Conservation (phyloP, 1,140 invertebrate species). For the Harpegnathos saltator region DNA sequence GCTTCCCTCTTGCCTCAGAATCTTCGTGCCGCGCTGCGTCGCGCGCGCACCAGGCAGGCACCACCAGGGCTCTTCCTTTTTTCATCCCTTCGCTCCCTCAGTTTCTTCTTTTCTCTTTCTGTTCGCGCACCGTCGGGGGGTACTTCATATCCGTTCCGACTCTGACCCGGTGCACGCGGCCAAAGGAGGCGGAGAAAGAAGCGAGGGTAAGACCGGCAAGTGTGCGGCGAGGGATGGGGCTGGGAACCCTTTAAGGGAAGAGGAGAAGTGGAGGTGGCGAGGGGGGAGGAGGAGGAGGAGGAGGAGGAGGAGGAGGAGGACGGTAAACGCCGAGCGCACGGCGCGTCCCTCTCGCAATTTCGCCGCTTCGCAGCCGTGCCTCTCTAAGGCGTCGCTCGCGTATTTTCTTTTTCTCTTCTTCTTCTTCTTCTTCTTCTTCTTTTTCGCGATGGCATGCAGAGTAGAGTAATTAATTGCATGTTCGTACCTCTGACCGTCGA, state of each 20-base stretch:
- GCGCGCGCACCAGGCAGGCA: slow-evolving; percentile 2
- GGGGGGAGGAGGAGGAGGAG: background rate
- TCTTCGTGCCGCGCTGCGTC: slow-evolving; percentile 55
- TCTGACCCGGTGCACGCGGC: slow-evolving; percentile 46
- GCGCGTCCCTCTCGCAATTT: slow-evolving; percentile 65
- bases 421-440: background rate
- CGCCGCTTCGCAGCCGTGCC: background rate
- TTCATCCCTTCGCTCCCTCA: slow-evolving; percentile 70
- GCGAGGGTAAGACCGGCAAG: slow-evolving; percentile 41
- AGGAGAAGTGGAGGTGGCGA: no score
- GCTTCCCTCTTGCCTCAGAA: slow-evolving; percentile 46
- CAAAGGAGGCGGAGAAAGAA: slow-evolving; percentile 41
- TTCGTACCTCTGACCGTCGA: slow-evolving; percentile 45
- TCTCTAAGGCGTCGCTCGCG: no score
- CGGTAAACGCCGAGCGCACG: slow-evolving; percentile 25
- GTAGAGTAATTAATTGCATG: slow-evolving; percentile 50
- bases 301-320: background rate
- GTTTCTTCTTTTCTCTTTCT: slow-evolving; percentile 64
- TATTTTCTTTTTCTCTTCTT: no score
- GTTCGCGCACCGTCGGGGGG: slow-evolving; percentile 49
- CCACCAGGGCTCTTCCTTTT: slow-evolving; percentile 58
- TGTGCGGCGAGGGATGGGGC: slow-evolving; percentile 21
- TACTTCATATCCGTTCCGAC: slow-evolving; percentile 72
- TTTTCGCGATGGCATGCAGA: slow-evolving; percentile 65
- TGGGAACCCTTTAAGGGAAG: slow-evolving; percentile 64